Conservation (phyloP, 2,797 vertebrate species). For the Eulemur rubriventer region DNA sequence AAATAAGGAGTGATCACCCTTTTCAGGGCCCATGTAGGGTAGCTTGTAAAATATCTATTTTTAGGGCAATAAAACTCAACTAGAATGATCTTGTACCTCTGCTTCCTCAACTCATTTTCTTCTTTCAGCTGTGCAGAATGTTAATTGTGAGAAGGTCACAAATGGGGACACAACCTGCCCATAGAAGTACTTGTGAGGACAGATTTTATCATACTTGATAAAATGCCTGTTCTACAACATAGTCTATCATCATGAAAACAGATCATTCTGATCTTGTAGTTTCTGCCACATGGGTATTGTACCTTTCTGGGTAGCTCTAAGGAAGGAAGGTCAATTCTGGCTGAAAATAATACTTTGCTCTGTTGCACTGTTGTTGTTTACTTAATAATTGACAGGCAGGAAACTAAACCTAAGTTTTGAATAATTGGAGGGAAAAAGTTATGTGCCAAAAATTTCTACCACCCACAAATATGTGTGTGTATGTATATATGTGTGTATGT, state of each 20-base stretch:
- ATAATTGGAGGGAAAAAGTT: neutral
- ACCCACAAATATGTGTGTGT: neutral
- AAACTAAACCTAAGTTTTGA: constrained; percentile 6
- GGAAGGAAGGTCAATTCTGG: neutral
- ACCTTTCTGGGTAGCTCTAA: neutral
- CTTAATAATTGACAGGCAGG: neutral
- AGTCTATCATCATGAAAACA: neutral
- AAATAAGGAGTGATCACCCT: neutral
- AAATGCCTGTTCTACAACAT: neutral
- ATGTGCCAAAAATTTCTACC: neutral
- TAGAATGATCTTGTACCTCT: neutral
- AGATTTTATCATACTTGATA: constrained; percentile 55
- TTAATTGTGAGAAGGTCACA: constrained; percentile 43
- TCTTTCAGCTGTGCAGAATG: neutral
- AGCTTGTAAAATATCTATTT: constrained; percentile 25
- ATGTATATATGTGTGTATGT: neutral
- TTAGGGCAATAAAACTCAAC: constrained; percentile 17
- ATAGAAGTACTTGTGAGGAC: neutral
- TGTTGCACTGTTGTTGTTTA: neutral
- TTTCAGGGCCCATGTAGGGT: neutral
- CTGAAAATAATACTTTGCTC: neutral
- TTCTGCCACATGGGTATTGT: neutral
- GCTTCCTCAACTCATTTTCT: neutral
- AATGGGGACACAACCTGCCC: neutral
- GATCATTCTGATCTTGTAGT: neutral